Evolutionary conservation across 2,888 invertebrate genomes (phyloP), one percentile per base, ranked within the genome.

Genomic region (Ischnus inquisitorius): DNA sequence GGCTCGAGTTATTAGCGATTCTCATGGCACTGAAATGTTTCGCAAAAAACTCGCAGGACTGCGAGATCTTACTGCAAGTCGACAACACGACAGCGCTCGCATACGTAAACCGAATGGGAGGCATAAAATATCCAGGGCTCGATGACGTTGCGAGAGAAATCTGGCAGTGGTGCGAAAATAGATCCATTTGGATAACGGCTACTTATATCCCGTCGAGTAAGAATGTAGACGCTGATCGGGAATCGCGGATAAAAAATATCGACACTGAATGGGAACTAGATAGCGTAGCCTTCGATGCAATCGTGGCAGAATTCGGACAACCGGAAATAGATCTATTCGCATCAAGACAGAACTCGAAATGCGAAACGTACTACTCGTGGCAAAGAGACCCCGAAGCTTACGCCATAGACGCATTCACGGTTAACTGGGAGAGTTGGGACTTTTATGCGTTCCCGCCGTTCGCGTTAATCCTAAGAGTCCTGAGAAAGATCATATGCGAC

Each of bases 21-120:
- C 19, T 57, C 3, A 57, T 57, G 57, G 25, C 25, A 2, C 57
- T 57, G 19, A 57, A 57, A 57, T 67, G 67, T 46, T 67, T 67
- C 22, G 22, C 67, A 4, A 25, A 12, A n/a, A 68, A 78, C 28
- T n/a, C 79, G 10, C 72, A 39, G 3, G 19, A 67, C 14, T 67
- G 76, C 57, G 75, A 88, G 43, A 79, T 89, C 12, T 68, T 89
- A 0, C 48, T 88, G 43, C 77, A 88, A 51, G 69, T 85, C 1
- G 88, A 88, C 74, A 88, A 88, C 46, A 89, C 82, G 1, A 88
- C 87, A 1, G 86, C 88, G 1, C 75, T 89, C 1, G 60, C 87
- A 1, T 87, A 88, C 28, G 54, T 88, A 5, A 89, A 88, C 57
- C 83, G 72, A 10, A 88, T 88, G 85, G 85, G 87, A 2, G 85